Evolutionary conservation across 2,888 invertebrate genomes (phyloP), one percentile per base, ranked within the genome.

Genomic region (Caenorhabditis zanzibari): DNA sequence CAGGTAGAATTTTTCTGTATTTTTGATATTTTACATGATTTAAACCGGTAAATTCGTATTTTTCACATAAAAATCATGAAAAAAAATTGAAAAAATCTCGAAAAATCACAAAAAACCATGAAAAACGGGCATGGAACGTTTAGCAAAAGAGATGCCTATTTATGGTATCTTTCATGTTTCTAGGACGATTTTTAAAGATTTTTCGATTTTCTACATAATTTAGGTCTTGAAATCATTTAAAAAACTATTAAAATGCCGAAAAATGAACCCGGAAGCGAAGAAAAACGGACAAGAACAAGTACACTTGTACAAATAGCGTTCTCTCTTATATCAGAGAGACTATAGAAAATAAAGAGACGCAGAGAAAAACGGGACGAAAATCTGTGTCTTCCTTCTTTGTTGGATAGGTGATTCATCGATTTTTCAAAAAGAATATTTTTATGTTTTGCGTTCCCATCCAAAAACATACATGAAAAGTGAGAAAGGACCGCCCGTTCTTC

Each of bases 221-320:
- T n/a, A n/a, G n/a, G n/a, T n/a, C n/a, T n/a, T n/a, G n/a, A n/a
- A n/a, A n/a, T n/a, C n/a, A n/a, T n/a, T n/a, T n/a, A n/a, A n/a
- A n/a, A n/a, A n/a, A n/a, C n/a, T n/a, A n/a, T n/a, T n/a, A n/a
- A 71, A 32, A 24, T 26, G 2, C 4, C 14, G 44, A 14, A 44
- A 44, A 44, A 44, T 44, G n/a, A 32, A 58, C 58, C 28, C 28
- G 58, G 58, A 58, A 58, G 32, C 32, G 16, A 32, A 19, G 35
- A 16, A 14, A 44, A 44, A n/a, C n/a, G n/a, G n/a, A n/a, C n/a
- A n/a, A n/a, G n/a, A 14, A 19, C 22, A 56, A 41, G 71, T 64
- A 26, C 47, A 7, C 47, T 19, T 47, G 14, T 47, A 54, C 54
- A 68, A 68, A 68, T 54, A 68, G 52, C 19, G 68, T 68, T 68